These are phyloP conservation scores for Plebejus argus DNA, from an alignment of 2,888 invertebrate species.

Conservation along the genomic window DNA sequence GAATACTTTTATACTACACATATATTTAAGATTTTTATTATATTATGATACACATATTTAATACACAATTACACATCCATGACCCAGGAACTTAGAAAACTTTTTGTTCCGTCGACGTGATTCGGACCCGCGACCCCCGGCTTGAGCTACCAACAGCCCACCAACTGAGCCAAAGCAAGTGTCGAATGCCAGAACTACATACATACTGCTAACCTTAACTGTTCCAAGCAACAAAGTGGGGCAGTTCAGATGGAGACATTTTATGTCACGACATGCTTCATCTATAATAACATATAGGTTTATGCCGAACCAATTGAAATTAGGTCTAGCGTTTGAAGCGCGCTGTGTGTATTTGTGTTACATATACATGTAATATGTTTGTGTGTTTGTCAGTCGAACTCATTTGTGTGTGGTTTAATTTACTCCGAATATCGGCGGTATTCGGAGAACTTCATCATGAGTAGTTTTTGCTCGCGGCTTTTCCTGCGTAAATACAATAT, in stretches of 20 bases:
- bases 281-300: not conserved
- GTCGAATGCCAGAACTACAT: no score
- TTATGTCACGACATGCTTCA: not conserved
- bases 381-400: slow-evolving; percentile 4
- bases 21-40: no score
- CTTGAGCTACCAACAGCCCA: no score
- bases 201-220: no score
- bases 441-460: slow-evolving; percentile 1
- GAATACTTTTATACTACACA: no score
- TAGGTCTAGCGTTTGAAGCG: not conserved
- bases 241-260: not conserved
- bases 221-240: not conserved
- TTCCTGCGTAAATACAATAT: no score
- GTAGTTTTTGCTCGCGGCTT: not conserved
- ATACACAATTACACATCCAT: no score
- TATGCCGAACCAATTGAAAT: not conserved
- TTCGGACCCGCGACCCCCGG: no score
- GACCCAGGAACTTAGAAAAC: no score
- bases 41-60: no score
- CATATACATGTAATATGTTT: not conserved
- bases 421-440: not conserved
- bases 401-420: slow-evolving; percentile 37
- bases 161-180: no score
- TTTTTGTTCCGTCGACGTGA: no score
- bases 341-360: not conserved